A percentile compares a stretch with the other conserved stretches of the same genome.
phyloP scores from a whole-genome alignment of 2,797 vertebrate genomes.

The Alosa sapidissima region DNA sequence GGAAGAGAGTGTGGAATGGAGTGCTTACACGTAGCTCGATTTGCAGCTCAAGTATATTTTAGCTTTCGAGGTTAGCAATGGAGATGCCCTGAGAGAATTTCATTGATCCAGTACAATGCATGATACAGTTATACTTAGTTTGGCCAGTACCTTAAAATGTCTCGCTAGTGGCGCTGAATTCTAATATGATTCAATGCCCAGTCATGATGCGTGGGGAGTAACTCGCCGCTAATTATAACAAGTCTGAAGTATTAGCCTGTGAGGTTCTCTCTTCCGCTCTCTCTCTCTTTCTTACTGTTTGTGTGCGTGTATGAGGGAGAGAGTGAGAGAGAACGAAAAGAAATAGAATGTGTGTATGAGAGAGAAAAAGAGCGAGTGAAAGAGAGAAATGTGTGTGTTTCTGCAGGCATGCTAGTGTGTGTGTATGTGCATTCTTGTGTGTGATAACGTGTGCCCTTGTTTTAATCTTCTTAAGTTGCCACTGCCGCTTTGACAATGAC shows the following conservation, averaged over 20 bases:
- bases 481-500: slow-evolving; percentile 15
- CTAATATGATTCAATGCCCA: background rate
- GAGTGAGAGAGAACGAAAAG: background rate
- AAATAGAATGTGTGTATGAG: background rate
- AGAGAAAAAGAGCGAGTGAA: background rate
- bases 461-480: slow-evolving; percentile 18
- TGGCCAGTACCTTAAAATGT: background rate
- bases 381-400: background rate
- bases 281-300: background rate
- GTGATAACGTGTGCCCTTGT: background rate
- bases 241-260: background rate
- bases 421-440: background rate
- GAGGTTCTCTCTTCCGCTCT: background rate
- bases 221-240: background rate
- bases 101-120: background rate
- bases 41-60: background rate
- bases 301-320: background rate
- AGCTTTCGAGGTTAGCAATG: background rate
- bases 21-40: background rate
- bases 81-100: background rate
- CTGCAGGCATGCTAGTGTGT: background rate
- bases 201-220: background rate
- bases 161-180: background rate
- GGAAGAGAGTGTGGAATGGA: background rate
- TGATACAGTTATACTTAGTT: slow-evolving; percentile 5